Conservation (phyloP, 2,797 vertebrate species). For the Echiichthys vipera region DNA sequence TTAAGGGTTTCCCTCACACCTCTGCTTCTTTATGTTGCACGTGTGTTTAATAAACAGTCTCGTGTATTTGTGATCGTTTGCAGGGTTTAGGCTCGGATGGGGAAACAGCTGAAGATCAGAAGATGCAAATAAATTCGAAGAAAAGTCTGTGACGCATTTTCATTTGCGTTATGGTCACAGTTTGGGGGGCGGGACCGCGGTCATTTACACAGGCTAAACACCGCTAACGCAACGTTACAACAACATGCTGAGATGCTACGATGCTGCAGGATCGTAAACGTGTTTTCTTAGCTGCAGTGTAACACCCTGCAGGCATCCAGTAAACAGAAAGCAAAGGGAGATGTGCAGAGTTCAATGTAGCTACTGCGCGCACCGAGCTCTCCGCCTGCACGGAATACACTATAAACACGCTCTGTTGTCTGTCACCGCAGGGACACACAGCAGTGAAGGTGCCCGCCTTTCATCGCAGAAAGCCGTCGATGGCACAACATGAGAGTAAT, state of each 20-base stretch:
- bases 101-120: background rate
- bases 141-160: constrained; percentile 79
- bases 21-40: background rate
- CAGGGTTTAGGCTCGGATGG: background rate
- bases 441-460: background rate
- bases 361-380: constrained; percentile 46
- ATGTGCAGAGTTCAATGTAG: constrained; percentile 51
- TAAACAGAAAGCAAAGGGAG: constrained; percentile 28
- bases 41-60: background rate
- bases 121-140: constrained; percentile 28
- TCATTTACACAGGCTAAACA: constrained; percentile 41
- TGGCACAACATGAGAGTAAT: constrained; percentile 1
- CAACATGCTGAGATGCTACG: background rate
- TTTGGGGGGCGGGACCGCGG: constrained; percentile 75
- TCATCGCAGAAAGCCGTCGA: background rate
- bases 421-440: constrained; percentile 10
- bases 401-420: constrained; percentile 56
- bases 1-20: background rate
- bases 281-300: background rate
- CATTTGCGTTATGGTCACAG: constrained; percentile 65
- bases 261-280: background rate
- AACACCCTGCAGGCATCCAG: constrained; percentile 23
- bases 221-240: constrained; percentile 33
- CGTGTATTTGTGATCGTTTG: background rate
- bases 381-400: constrained; percentile 47